Conservation (phyloP, 2,888 invertebrate species). For the Mythimna loreyi region DNA sequence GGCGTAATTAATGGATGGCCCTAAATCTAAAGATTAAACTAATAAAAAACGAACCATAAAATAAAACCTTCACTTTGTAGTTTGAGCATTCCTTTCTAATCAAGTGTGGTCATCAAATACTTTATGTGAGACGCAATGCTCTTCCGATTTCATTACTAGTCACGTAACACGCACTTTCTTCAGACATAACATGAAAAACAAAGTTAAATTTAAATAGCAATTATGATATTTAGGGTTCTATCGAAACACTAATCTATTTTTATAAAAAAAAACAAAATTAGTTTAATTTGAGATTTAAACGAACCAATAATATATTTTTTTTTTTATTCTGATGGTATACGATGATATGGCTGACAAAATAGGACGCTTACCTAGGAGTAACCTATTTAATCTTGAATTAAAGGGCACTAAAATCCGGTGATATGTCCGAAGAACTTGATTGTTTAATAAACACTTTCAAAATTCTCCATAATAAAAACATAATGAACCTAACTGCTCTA, state of each 20-base stretch:
- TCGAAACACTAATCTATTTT: not conserved
- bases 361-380: no score
- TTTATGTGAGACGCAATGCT: constrained; percentile 33
- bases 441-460: no score
- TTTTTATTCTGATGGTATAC: no score
- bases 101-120: constrained; percentile 40
- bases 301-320: no score
- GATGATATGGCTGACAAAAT: no score
- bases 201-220: constrained; percentile 22
- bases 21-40: not conserved
- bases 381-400: no score
- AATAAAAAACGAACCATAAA: constrained; percentile 6
- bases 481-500: constrained; percentile 2
- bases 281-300: no score
- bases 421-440: no score
- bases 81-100: constrained; percentile 21
- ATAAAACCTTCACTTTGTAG: constrained; percentile 41
- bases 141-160: constrained; percentile 51
- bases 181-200: constrained; percentile 23
- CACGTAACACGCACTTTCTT: constrained; percentile 60
- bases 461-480: not conserved
- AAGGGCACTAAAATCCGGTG: no score
- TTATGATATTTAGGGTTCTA: constrained; percentile 3
- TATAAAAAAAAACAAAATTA: no score
- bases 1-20: no score